Conservation (phyloP, 2,113 vertebrate species). For the Myrmecobius fasciatus region DNA sequence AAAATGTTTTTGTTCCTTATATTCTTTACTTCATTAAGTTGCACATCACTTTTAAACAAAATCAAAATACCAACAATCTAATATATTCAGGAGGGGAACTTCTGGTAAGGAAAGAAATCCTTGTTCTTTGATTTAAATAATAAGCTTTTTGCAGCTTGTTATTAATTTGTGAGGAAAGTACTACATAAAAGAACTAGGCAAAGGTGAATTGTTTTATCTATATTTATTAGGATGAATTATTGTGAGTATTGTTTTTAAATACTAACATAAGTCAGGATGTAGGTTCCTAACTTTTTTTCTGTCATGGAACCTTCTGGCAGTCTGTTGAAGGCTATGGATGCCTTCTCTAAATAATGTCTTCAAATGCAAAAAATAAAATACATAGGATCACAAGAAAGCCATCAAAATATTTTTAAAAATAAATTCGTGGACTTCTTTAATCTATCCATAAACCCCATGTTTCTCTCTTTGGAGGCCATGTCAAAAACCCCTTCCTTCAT, state of each 20-base stretch:
- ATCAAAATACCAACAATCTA: neutral
- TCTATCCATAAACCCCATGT: neutral
- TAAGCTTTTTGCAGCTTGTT: neutral
- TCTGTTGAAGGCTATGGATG: neutral
- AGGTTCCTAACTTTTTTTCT: neutral
- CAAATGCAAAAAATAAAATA: neutral
- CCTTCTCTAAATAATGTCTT: neutral
- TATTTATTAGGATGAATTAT: neutral
- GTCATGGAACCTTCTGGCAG: neutral
- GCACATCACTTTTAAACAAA: neutral
- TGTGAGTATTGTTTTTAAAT: neutral
- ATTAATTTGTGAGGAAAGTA: neutral
- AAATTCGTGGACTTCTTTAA: neutral
- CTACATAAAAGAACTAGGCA: neutral
- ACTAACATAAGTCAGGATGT: neutral
- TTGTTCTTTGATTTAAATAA: neutral
- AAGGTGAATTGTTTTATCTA: neutral
- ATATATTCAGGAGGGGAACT: neutral
- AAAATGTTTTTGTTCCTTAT: neutral
- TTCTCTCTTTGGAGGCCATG: neutral
- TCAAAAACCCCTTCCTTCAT: neutral
- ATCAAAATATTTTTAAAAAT: neutral
- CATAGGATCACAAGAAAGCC: neutral
- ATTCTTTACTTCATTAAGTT: neutral
- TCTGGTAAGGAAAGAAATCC: neutral